Evolutionary conservation across 2,888 invertebrate genomes (phyloP).

Genomic region (Melipona bicolor): DNA sequence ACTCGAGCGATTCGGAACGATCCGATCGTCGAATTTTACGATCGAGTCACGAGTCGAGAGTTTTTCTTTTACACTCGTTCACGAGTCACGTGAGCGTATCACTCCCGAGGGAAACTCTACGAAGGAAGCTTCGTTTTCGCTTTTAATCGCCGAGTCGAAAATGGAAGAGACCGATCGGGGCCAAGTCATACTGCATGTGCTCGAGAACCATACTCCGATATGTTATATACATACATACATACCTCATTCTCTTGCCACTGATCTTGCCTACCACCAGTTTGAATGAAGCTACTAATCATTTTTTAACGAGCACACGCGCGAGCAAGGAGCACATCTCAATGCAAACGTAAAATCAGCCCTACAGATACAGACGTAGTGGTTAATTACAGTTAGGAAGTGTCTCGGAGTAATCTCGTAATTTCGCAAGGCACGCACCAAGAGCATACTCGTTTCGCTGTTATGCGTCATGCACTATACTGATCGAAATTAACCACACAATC

Average conservation of each 20-base stretch:
- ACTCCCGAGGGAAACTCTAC: not conserved
- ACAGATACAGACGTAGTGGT: conserved; percentile 52
- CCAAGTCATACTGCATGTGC: conserved; percentile 67
- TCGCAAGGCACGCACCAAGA: conserved; percentile 60
- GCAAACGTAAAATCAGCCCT: conserved; percentile 33
- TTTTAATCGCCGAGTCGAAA: too few relatives aligned
- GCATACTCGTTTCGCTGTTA: conserved; percentile 63
- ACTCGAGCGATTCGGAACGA: not conserved
- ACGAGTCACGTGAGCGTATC: not conserved
- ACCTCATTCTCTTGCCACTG: conserved; percentile 65
- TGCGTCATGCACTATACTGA: conserved; percentile 63
- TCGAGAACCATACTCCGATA: conserved; percentile 53
- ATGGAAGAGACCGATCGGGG: conserved; percentile 17
- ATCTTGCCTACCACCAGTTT: conserved; percentile 68
- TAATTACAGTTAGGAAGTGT: conserved; percentile 39
- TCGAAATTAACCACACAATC: conserved; percentile 58
- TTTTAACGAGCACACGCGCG: conserved; percentile 71
- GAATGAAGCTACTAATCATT: conserved; percentile 73
- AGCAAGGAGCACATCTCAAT: conserved; percentile 65
- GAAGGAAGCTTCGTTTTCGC: not conserved
- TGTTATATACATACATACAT: not conserved
- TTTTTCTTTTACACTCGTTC: not conserved
- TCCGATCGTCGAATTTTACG: conserved; percentile 19
- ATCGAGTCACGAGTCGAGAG: not conserved
- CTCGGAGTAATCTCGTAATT: conserved; percentile 24